These are phyloP conservation scores for Setophaga petechia DNA, from an alignment of 2,113 vertebrate genomes.

Conservation along the genomic window DNA sequence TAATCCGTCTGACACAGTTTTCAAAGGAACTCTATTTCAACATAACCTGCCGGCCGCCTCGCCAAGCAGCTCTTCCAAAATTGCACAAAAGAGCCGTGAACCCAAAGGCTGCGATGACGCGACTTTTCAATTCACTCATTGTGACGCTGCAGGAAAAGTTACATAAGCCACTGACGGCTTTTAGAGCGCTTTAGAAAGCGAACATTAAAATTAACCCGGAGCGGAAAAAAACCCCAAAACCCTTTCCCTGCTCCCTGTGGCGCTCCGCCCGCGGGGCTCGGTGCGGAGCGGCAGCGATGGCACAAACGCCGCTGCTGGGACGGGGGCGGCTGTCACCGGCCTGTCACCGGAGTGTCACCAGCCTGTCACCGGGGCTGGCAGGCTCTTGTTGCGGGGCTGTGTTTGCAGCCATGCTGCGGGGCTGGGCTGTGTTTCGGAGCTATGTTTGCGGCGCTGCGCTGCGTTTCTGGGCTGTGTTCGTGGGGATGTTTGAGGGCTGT, in stretches of 20 bases:
- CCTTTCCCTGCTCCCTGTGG: background rate
- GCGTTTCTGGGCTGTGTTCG: background rate
- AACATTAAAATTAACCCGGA: background rate
- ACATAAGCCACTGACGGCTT: accelerated
- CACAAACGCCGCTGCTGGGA: background rate
- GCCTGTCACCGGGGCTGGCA: background rate
- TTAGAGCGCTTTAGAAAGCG: background rate
- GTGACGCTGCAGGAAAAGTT: background rate
- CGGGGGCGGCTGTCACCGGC: background rate
- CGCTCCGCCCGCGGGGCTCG: background rate
- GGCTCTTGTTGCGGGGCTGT: too few species aligned
- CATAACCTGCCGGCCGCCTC: background rate
- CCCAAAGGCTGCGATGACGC: accelerated
- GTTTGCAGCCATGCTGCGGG: too few species aligned
- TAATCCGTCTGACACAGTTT: background rate
- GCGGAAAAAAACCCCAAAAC: background rate
- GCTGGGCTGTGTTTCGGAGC: background rate
- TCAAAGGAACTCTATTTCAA: background rate
- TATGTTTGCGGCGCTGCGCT: too few species aligned
- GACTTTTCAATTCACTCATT: background rate
- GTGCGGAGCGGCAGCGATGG: background rate
- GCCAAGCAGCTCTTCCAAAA: background rate
- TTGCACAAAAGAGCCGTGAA: background rate
- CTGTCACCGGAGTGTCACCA: background rate
- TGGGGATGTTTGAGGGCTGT: too few species aligned